Evolutionary conservation across 2,113 vertebrate genomes (phyloP).

Genomic region (Mionectes macconnelli): DNA sequence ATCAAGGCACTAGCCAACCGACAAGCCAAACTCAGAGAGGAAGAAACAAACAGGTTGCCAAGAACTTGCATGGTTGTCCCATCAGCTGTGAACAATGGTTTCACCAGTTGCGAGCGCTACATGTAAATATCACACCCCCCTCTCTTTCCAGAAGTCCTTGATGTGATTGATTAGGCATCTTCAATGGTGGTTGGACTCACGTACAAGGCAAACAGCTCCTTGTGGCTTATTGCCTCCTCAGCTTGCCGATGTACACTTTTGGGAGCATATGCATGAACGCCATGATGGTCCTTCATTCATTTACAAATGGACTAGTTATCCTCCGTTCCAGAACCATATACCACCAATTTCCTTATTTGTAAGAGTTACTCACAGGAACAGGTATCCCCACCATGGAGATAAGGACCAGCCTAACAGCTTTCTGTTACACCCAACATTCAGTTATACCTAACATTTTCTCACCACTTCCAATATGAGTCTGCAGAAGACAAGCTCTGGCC

Average conservation of each 20-base stretch:
- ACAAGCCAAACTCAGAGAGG: neutral
- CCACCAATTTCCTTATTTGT: neutral
- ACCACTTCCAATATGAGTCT: neutral
- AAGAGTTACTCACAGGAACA: neutral
- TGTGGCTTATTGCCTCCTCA: neutral
- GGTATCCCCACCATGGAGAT: neutral
- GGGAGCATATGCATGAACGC: neutral
- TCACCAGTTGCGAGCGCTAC: neutral
- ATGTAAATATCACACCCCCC: neutral
- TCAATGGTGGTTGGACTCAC: neutral
- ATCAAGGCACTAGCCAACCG: neutral
- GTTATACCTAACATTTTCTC: neutral
- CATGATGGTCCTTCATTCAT: neutral
- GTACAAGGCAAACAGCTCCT: neutral
- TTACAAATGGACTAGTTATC: neutral
- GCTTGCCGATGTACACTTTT: neutral
- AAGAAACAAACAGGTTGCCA: neutral
- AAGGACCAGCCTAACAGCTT: neutral
- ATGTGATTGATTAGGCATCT: neutral
- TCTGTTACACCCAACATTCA: neutral
- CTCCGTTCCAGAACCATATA: neutral
- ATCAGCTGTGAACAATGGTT: neutral
- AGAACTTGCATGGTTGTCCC: neutral
- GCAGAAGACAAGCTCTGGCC: neutral
- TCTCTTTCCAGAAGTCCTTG: neutral